Conservation (phyloP, 2,888 invertebrate genomes). For the Parapristionchus giblindavisi region DNA sequence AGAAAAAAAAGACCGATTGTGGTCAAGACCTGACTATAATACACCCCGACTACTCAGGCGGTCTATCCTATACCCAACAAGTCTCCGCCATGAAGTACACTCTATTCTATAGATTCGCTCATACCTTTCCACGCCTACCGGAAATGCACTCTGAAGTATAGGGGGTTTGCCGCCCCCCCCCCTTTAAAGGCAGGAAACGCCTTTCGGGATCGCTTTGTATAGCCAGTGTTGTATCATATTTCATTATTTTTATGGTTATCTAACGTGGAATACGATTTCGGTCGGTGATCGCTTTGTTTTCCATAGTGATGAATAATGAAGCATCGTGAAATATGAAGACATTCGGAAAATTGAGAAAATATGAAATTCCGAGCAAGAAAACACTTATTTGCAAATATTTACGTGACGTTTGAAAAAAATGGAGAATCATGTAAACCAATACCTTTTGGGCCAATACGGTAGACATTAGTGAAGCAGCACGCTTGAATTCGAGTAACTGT, state of each 20-base stretch:
- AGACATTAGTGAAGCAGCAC: slow-evolving; percentile 11
- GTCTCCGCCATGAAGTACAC: no score
- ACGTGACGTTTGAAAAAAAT: neutral
- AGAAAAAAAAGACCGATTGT: neutral
- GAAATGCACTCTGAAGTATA: slow-evolving; percentile 11
- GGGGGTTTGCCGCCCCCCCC: no score
- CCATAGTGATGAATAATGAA: neutral
- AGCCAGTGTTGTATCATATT: no score
- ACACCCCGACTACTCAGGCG: neutral
- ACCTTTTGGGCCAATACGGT: slow-evolving; percentile 18
- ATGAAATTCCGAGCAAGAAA: neutral
- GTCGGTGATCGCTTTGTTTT: slow-evolving; percentile 1
- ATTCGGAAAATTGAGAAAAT: neutral
- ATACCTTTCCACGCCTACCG: neutral
- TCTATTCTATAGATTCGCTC: no score
- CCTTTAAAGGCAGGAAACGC: no score
- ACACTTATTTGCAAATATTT: neutral
- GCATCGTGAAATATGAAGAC: no score
- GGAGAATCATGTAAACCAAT: neutral
- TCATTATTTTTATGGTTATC: no score
- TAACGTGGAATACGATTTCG: no score
- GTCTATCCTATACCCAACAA: no score
- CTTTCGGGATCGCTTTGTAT: no score
- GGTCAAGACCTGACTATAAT: no score
- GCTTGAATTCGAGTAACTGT: slow-evolving; percentile 34